Evolutionary conservation across 2,797 vertebrate species (phyloP), one percentile per base, ranked within the genome.

Genomic region (Lithobates pipiens): DNA sequence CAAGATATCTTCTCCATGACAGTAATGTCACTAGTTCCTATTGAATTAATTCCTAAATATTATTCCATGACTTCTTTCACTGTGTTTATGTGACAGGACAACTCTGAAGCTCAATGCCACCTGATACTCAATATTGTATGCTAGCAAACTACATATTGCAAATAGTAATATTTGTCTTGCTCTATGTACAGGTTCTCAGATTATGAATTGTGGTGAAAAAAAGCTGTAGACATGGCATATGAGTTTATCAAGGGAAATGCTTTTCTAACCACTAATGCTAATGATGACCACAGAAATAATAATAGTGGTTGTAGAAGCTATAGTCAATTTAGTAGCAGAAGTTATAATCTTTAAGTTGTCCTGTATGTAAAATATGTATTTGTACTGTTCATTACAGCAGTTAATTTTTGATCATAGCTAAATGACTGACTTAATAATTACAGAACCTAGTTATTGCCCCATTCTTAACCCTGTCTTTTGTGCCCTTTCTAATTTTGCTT

Each of bases 401-500:
- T 75, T 54, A 75, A 25, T 83, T 72, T 46, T 76, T 18, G 13
- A 61, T 57, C 54, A 75, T 76, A 68, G 39, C 29, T 67, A 27
- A 75, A 54, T 73, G 65, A 46, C 72, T 81, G 70, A 63, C 57
- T 75, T 67, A n/a, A 74, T 73, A 67, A 67, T 61, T n/a, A 71
- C 71, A 13, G 76, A 70, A 76, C 81, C 71, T 72, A 70, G 18
- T 65, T 68, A 16, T 21, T 83, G 82, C 63, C 63, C 73, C 29
- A 54, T 54, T 23, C 23, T 65, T 77, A 42, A 83, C 73, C 73
- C 82, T 67, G 3, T 50, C 54, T n/a, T 70, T 74, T 82, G 80
- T 82, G 39, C 54, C n/a, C 34, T 82, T 63, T 82, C 32, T 74
- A 23, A 36, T 32, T 44, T 61, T 82, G 61, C 73, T 73, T 82